phyloP scores from a whole-genome alignment of 2,113 vertebrate species.

The Rynchops niger region DNA sequence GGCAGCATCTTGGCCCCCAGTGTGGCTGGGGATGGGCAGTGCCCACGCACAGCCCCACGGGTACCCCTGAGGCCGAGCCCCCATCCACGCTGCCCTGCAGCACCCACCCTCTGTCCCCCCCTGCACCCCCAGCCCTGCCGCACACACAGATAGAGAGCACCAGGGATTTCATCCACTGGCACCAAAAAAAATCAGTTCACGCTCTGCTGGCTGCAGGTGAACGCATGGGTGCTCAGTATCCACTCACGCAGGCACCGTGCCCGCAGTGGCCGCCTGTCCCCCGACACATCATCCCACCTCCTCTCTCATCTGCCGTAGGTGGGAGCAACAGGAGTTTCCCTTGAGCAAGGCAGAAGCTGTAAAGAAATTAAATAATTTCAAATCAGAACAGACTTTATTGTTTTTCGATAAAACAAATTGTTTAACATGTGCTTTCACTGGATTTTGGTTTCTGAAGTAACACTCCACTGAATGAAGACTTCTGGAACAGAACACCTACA shows the following conservation, averaged over 20 bases:
- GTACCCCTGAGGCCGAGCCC: background rate
- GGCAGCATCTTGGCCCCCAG: fast-evolving
- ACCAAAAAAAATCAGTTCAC: background rate
- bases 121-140: fast-evolving
- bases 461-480: background rate
- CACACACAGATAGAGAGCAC: background rate
- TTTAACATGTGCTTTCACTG: background rate
- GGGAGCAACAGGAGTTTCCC: background rate
- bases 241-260: fast-evolving
- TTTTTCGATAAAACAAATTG: background rate
- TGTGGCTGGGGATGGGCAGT: fast-evolving
- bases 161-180: background rate
- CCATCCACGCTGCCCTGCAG: too few species aligned
- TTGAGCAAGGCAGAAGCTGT: background rate
- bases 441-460: background rate
- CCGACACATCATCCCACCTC: background rate
- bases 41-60: fast-evolving
- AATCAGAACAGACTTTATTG: background rate
- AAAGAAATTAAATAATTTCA: background rate
- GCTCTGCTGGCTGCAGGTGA: background rate
- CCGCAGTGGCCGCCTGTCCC: fast-evolving
- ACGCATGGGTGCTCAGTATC: fast-evolving
- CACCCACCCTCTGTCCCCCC: too few species aligned
- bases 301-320: background rate
- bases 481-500: background rate